Conservation (phyloP, 2,113 vertebrate genomes). For the Meles meles region DNA sequence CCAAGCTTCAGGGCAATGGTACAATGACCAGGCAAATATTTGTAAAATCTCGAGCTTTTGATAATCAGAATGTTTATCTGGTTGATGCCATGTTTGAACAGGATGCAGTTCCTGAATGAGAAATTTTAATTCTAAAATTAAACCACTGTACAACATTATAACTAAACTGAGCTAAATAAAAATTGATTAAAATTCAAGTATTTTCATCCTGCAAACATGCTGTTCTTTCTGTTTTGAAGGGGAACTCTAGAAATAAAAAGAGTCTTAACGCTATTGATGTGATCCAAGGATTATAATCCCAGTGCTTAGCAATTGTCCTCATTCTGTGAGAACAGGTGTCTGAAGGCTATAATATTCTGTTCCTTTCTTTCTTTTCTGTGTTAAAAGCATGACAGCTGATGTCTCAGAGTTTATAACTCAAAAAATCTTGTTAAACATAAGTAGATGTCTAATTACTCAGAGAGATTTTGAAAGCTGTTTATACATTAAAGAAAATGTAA, state of each 20-base stretch:
- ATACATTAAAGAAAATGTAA: neutral
- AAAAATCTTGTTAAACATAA: neutral
- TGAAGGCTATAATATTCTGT: neutral
- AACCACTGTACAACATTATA: neutral
- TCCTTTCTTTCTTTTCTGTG: neutral
- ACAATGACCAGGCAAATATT: neutral
- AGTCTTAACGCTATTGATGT: neutral
- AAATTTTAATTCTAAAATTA: neutral
- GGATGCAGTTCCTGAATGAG: neutral
- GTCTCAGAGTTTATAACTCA: constrained; percentile 36
- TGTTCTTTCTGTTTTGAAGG: neutral
- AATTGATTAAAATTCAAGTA: neutral
- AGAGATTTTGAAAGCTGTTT: neutral
- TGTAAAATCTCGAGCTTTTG: neutral
- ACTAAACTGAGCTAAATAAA: neutral
- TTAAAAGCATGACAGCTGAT: neutral
- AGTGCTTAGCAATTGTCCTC: accelerated
- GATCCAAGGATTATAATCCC: neutral
- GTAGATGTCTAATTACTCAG: neutral
- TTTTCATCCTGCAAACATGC: neutral
- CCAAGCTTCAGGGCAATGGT: neutral
- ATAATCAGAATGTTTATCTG: neutral
- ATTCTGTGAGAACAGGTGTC: neutral
- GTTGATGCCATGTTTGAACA: neutral
- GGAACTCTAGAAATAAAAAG: neutral